Base-by-base conservation (phyloP, 2,113 vertebrate genomes). In the Piaya cayana region DNA sequence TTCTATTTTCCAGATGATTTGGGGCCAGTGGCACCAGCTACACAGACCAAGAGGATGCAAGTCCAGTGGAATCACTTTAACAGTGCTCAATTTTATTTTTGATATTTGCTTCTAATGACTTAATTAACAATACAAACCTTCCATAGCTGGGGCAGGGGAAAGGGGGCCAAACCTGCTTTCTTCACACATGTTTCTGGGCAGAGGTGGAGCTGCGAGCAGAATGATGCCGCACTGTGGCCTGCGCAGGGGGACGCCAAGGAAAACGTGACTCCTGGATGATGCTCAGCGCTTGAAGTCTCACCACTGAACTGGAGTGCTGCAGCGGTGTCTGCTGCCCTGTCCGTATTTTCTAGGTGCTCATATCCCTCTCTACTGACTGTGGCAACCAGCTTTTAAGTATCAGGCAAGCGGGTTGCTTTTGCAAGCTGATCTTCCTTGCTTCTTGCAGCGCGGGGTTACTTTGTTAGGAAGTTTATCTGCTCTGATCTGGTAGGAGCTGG, bases 131-230 rank as follows among this genome's bases (percentile, higher is more conserved):
- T 26, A 56, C 25, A 1, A 59, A 64, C 52, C 30, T 96, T 83
- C 43, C 49, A 4, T 58, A 77, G 72, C 68, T 90, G 95, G 92
- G 89, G 43, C 39, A 22, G 59, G 93, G 82, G 37, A 62, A 79
- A 90, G 93, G 94, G 93, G 90, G 96, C 95, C 95, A 95, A 90
- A 88, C 21, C 23, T 75, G 32, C 80, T 86, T 86, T 79, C 39
- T 94, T 95, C 83, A 60, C 4, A 0, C 18, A 1, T 10, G 0
- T 81, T 83, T 70, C 15, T 52, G 53, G 88, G 89, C 47, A n/a
- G 34, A 26, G 43, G n/a, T 8, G 5, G 74, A 68, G 74, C 83
- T 42, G 64, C 12, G 4, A 58, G 77, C 53, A 18, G 6, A 49
- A 25, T 2, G 25, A 9, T 60, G 49, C 22, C 68, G 78, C 7